Evolutionary conservation across 2,797 vertebrate species (phyloP), one percentile per base, ranked within the genome.

Genomic region (Sylvia borin): DNA sequence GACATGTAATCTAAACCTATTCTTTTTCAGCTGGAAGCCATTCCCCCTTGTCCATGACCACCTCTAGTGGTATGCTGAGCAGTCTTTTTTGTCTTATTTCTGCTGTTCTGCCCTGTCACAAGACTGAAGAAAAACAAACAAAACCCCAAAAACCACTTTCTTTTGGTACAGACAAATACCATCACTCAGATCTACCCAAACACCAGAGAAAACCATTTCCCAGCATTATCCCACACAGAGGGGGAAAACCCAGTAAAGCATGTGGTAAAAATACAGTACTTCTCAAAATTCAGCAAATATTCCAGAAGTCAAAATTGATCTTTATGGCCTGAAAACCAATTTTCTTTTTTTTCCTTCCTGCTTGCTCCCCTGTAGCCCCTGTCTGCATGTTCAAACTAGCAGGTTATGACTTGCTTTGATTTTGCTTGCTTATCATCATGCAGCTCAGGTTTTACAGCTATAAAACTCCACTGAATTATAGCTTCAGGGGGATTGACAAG

Each of bases 371-470:
- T 64, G 5, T 18, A 90, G 90, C 38, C 67, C 60, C 53, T 29
- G 22, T 72, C 81, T 83, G 40, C 24, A 25, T 55, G 57, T 74
- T 92, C 77, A 67, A 80, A 95, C 88, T 40, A 75, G 54, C n/a
- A 61, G 76, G 57, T 80, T 95, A 85, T 2, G 5, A 50, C 77
- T 91, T 70, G 53, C 83, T 91, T 95, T 92, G 90, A 76, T 93
- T 93, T 92, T 70, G 38, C 78, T 80, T 72, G 26, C 68, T 95
- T 81, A 91, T 96, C 82, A 61, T 68, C 71, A 95, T 90, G 85
- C 79, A 88, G 89, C 68, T 96, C 92, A 93, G 87, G 87, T 90
- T 94, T 91, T 84, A 71, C 50, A 95, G 71, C 79, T 71, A 48
- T 81, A 77, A 94, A 96, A 88, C 77, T 85, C 43, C 31, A 71